phyloP scores from a whole-genome alignment of 2,888 invertebrate species.

The Lathronympha strigana region DNA sequence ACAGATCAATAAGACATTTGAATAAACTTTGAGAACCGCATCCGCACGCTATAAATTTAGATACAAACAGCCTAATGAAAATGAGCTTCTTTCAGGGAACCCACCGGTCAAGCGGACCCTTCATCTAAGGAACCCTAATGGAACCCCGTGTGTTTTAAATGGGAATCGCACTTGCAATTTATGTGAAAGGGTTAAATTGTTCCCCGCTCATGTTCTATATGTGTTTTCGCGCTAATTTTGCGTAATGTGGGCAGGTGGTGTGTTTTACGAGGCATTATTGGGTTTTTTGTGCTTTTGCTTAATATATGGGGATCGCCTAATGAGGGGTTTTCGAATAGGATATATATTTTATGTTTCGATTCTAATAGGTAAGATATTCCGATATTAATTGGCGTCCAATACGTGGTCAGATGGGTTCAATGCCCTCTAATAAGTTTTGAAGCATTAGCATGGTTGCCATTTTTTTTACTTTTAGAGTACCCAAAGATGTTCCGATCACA shows the following conservation, averaged over 20 bases:
- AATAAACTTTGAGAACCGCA: slow-evolving; percentile 60
- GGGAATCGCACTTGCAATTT: slow-evolving; percentile 79
- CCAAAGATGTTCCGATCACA: too few species aligned
- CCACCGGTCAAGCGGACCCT: slow-evolving; percentile 65
- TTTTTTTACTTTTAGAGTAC: too few species aligned
- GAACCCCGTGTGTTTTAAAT: slow-evolving; percentile 72
- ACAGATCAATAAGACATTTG: slow-evolving; percentile 1
- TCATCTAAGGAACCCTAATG: slow-evolving; percentile 66
- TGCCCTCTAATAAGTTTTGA: too few species aligned
- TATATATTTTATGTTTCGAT: too few species aligned
- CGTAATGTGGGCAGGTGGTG: slow-evolving; percentile 47
- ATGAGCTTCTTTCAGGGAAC: slow-evolving; percentile 76
- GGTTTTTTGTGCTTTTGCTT: slow-evolving; percentile 26
- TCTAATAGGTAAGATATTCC: too few species aligned
- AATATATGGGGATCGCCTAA: not conserved
- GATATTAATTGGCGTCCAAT: too few species aligned
- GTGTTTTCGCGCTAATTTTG: slow-evolving; percentile 64
- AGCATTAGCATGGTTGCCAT: too few species aligned
- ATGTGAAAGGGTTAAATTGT: slow-evolving; percentile 78
- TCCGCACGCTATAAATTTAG: slow-evolving; percentile 69
- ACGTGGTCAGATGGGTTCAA: too few species aligned
- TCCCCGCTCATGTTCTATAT: slow-evolving; percentile 66
- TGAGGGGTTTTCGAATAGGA: not conserved
- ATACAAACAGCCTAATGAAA: slow-evolving; percentile 78
- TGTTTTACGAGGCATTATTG: slow-evolving; percentile 20